Base-by-base conservation (phyloP, 1,140 invertebrate genomes). In the Drosophila repletoides region DNA sequence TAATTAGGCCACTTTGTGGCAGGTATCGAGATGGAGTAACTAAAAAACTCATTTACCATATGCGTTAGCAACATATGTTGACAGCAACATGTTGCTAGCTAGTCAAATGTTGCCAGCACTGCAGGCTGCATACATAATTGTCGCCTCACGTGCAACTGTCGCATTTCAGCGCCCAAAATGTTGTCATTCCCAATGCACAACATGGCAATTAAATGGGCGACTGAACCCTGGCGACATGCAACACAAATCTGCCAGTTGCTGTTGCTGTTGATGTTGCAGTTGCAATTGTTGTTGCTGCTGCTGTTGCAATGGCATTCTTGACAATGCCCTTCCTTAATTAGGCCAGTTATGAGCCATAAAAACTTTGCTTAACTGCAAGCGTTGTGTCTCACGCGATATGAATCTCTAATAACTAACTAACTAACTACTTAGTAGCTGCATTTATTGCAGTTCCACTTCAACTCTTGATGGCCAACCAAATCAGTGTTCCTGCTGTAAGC, bases 1-100 rank as follows among this genome's bases (percentile, higher is more conserved):
- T 88, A 88, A 88, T 88, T 88, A 88, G 84, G 75, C 75, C 77
- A 83, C 77, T 88, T 88, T 79, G 74, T 60, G 84, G 79, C 84
- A 72, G 38, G 40, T 69, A 56, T 34, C 38, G 22, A 14, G 10
- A 10, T 7, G n/a, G n/a, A n/a, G n/a, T n/a, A n/a, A n/a, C n/a
- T n/a, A n/a, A n/a, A n/a, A 43, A 24, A 53, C 40, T 34, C 64
- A 68, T 75, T 75, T 63, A 72, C 34, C 41, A 52, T 22, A 43
- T 22, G 29, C 36, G 24, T 76, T 22, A n/a, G 56, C 55, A 63
- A 53, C 49, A 63, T 48, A 17, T 24, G 5, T 29, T 19, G 34
- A 5, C 5, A 2, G 63, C 22, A 52, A 40, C 43, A 28, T 58
- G 41, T 60, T 36, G 12, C 48, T 12, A 15, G 17, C 70, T 1